Evolutionary conservation across 2,797 vertebrate species (phyloP).

Genomic region (Dendrocincla tyrannina): DNA sequence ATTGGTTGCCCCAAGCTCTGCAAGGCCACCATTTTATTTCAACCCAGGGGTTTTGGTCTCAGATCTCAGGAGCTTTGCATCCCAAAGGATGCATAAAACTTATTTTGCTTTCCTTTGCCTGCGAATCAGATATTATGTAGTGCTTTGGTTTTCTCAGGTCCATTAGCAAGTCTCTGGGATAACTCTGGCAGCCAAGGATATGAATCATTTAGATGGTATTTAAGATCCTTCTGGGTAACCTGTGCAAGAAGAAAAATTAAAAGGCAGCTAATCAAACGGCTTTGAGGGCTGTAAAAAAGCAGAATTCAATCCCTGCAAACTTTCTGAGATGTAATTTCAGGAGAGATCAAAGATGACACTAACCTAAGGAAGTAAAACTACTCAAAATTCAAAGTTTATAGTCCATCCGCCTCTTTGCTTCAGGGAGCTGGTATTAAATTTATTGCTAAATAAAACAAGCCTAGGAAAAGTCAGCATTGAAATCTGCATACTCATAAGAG

Average conservation of each 20-base stretch:
- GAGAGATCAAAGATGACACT: slow-evolving; percentile 60
- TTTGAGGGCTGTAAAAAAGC: slow-evolving; percentile 43
- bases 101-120: not conserved
- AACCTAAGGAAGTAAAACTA: slow-evolving; percentile 67
- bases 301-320: slow-evolving; percentile 65
- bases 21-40: not conserved
- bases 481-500: slow-evolving; percentile 75
- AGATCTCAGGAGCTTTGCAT: not conserved
- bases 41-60: not conserved
- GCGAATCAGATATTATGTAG: not conserved
- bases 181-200: not conserved
- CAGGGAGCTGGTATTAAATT: slow-evolving; percentile 78
- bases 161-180: not conserved
- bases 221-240: slow-evolving; percentile 28
- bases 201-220: not conserved
- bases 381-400: slow-evolving; percentile 80
- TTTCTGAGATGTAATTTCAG: slow-evolving; percentile 75
- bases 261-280: slow-evolving; percentile 40
- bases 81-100: not conserved
- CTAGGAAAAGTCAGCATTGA: slow-evolving; percentile 57
- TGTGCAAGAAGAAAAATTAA: slow-evolving; percentile 7
- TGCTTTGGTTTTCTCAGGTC: not conserved
- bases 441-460: slow-evolving; percentile 81
- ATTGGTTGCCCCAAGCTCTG: accelerated
- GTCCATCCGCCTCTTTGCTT: slow-evolving; percentile 80